phyloP scores from a whole-genome alignment of 2,888 invertebrate species.

The Volucella zonaria region DNA sequence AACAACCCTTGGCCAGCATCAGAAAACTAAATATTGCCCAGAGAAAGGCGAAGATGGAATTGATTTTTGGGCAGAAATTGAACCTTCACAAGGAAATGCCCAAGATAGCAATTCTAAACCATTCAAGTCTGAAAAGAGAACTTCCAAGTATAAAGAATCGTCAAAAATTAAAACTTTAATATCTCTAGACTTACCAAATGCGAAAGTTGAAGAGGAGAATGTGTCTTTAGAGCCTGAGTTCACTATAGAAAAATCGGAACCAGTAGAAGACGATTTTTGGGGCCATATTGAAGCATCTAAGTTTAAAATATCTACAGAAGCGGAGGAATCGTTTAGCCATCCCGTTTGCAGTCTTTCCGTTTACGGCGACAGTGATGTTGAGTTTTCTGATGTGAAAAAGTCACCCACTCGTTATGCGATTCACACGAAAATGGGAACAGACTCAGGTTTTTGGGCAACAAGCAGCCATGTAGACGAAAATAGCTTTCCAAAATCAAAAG shows the following conservation, averaged over 20 bases:
- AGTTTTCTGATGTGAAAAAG: constrained; percentile 40
- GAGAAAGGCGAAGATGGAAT: constrained; percentile 65
- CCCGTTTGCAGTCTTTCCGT: constrained; percentile 30
- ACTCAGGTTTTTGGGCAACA: constrained; percentile 51
- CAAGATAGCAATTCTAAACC: not conserved
- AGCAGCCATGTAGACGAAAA: constrained; percentile 51
- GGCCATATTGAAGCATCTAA: constrained; percentile 34
- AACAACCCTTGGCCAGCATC: no score
- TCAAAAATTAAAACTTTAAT: not conserved
- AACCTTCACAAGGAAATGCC: constrained; percentile 29
- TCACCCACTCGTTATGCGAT: constrained; percentile 29
- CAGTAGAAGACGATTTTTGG: constrained; percentile 39
- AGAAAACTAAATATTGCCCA: not conserved
- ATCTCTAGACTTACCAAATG: not conserved
- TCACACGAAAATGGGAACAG: constrained; percentile 5
- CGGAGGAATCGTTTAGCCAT: not conserved
- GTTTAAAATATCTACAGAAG: constrained; percentile 1
- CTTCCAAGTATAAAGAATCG: not conserved
- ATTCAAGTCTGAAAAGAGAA: constrained; percentile 12
- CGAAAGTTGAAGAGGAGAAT: not conserved
- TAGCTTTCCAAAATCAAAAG: constrained; percentile 14
- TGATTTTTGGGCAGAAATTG: constrained; percentile 77
- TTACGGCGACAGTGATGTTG: constrained; percentile 42
- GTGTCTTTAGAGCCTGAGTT: not conserved
- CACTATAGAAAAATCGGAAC: not conserved